phyloP scores from a whole-genome alignment of 2,113 vertebrate genomes.

The Platichthys flesus region DNA sequence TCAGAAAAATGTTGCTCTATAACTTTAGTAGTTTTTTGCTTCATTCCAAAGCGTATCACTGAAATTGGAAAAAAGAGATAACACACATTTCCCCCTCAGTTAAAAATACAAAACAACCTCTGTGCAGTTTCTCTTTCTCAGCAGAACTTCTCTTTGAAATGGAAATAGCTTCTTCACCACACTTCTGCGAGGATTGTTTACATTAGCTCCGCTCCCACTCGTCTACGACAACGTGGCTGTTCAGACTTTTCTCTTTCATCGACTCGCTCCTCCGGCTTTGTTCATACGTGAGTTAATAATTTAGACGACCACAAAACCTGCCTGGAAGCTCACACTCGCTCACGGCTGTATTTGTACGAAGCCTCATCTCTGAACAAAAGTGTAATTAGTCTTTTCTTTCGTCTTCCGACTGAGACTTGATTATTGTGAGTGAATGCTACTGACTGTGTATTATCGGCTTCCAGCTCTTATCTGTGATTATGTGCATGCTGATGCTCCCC shows the following conservation, averaged over 20 bases:
- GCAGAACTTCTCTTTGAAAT: constrained; percentile 48
- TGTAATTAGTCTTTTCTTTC: background rate
- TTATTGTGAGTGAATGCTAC: constrained; percentile 23
- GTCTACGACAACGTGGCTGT: constrained; percentile 38
- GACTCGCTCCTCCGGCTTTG: constrained; percentile 5
- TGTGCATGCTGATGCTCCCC: constrained; percentile 55
- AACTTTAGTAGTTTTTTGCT: constrained; percentile 27
- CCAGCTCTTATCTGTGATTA: constrained; percentile 42
- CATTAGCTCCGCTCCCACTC: constrained; percentile 21
- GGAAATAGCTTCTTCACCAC: constrained; percentile 30
- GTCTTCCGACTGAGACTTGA: constrained; percentile 9
- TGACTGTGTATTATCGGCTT: constrained; percentile 37
- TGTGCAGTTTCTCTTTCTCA: background rate
- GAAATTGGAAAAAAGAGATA: constrained; percentile 1
- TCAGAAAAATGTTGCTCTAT: constrained; percentile 11
- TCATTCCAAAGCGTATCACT: constrained; percentile 17
- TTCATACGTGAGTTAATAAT: constrained; percentile 11
- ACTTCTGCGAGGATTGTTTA: constrained; percentile 39
- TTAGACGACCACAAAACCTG: constrained; percentile 13
- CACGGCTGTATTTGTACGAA: constrained; percentile 25
- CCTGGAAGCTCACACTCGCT: background rate
- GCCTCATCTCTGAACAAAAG: too few species aligned
- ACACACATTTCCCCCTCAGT: background rate
- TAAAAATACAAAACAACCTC: constrained; percentile 3
- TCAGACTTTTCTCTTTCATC: constrained; percentile 9